These are phyloP conservation scores for Brachionus manjavacas DNA, from an alignment of 1,140 invertebrate species.

Conservation along the genomic window DNA sequence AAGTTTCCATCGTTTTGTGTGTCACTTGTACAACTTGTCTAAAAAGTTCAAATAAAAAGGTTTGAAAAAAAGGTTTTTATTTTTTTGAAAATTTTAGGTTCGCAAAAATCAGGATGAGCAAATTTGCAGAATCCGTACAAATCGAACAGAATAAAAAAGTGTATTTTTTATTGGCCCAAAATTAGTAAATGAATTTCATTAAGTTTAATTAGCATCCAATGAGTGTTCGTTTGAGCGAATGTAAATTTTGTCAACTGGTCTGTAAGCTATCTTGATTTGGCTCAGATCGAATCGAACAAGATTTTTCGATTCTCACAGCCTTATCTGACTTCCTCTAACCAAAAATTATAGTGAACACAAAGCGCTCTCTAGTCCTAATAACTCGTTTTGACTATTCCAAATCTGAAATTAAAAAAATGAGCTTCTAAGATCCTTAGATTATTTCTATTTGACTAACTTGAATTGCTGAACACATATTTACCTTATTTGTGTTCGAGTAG, in stretches of 20 bases:
- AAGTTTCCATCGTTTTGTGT: slow-evolving; percentile 23
- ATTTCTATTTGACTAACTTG: neutral
- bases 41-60: slow-evolving; percentile 24
- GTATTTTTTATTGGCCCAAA: neutral
- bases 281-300: neutral
- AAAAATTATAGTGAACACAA: slow-evolving; percentile 1
- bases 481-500: neutral
- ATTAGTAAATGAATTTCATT: neutral
- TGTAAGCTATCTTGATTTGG: neutral
- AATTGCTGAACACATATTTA: slow-evolving; percentile 22
- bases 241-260: slow-evolving; percentile 24
- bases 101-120: slow-evolving; percentile 35
- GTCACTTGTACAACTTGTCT: slow-evolving; percentile 35
- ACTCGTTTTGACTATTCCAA: neutral
- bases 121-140: slow-evolving; percentile 22
- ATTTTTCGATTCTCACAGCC: neutral
- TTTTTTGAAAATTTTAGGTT: neutral
- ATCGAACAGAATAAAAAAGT: neutral
- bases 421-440: neutral
- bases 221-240: neutral
- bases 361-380: neutral
- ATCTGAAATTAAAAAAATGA: neutral
- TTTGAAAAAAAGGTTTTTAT: slow-evolving; percentile 10
- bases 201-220: neutral
- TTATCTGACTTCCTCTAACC: neutral